Evolutionary conservation across 2,888 invertebrate species (phyloP).

Genomic region (Drosophila multiciliata): DNA sequence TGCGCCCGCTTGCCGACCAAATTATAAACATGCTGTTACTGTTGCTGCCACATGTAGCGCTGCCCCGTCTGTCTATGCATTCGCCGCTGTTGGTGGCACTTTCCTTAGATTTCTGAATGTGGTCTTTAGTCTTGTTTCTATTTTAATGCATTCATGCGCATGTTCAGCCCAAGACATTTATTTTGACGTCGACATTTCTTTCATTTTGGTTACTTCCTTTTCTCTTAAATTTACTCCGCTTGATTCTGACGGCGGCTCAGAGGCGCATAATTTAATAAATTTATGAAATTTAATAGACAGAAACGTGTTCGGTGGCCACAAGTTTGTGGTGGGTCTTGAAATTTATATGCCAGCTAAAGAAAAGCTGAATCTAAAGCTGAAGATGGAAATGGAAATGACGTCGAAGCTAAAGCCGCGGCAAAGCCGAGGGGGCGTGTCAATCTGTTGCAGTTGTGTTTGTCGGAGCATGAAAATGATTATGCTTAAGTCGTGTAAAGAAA

Average conservation of each 20-base stretch:
- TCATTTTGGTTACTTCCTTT: slow-evolving; percentile 43
- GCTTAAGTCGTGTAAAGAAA: slow-evolving; percentile 35
- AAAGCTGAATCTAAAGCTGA: slow-evolving; percentile 2
- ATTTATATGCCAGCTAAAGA: slow-evolving; percentile 62
- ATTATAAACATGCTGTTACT: slow-evolving; percentile 22
- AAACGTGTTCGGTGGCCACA: slow-evolving; percentile 78
- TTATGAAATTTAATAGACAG: slow-evolving; percentile 78
- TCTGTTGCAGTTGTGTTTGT: slow-evolving; percentile 46
- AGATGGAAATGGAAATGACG: slow-evolving; percentile 6
- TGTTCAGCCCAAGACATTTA: slow-evolving; percentile 43
- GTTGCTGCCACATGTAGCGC: slow-evolving; percentile 60
- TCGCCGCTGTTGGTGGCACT: slow-evolving; percentile 73
- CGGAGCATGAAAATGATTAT: slow-evolving; percentile 54
- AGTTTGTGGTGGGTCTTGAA: slow-evolving; percentile 72
- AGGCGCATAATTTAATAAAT: slow-evolving; percentile 77
- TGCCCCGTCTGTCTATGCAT: slow-evolving; percentile 25
- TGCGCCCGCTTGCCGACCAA: neutral
- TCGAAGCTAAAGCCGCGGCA: neutral
- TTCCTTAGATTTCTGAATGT: slow-evolving; percentile 29
- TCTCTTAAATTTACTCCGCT: slow-evolving; percentile 48
- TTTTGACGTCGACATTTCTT: slow-evolving; percentile 42
- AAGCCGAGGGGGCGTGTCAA: slow-evolving; percentile 65
- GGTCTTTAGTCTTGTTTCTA: slow-evolving; percentile 28
- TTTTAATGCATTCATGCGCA: slow-evolving; percentile 32
- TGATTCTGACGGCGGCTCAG: slow-evolving; percentile 30